Base-by-base conservation (phyloP, 2,888 invertebrate genomes). In the Scrobipalpa atriplicella region DNA sequence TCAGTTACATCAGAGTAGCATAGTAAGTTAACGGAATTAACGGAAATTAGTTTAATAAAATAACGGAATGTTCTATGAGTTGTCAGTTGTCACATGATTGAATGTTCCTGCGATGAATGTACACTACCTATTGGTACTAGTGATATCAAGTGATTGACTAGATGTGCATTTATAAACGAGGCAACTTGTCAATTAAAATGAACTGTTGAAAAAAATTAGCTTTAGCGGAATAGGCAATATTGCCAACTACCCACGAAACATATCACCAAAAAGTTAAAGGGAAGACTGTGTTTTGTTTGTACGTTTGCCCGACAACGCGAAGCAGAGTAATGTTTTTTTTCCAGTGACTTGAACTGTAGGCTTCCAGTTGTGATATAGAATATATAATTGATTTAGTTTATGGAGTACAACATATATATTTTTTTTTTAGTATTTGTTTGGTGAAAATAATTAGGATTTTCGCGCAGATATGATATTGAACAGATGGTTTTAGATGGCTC, bases 341-440 rank as follows among this genome's bases (percentile, higher is more conserved):
- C 69, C 72, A 73, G 70, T 71, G 69, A 72, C 68, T 66, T 67
- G 62, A 63, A 72, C 71, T 69, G 62, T 69, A 67, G 64, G 66
- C 69, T 69, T 73, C 65, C 58, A 74, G 71, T 72, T 76, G 74
- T 74, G 76, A 73, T 73, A 72, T 76, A 72, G 72, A 70, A 62
- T 72, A 62, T 72, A 64, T 73, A 70, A 69, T 65, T 61, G 65
- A 38, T 54, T 52, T 18, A 56, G 47, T 62, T 62, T 47, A 63
- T 63, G 36, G 63, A 64, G 64, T 64, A 64, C 64, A 64, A 64
- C 56, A 29, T 19, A 19, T 21, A n/a, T n/a, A n/a, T n/a, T 43
- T 11, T 39, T 62, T 41, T 62, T 43, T 29, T 29, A 39, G 2
- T 29, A n/a, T 61, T 19, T 19, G 18, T 41, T 61, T 41, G 41